Evolutionary conservation across 2,113 vertebrate genomes (phyloP).

Genomic region (Onychorhynchus coronatus): DNA sequence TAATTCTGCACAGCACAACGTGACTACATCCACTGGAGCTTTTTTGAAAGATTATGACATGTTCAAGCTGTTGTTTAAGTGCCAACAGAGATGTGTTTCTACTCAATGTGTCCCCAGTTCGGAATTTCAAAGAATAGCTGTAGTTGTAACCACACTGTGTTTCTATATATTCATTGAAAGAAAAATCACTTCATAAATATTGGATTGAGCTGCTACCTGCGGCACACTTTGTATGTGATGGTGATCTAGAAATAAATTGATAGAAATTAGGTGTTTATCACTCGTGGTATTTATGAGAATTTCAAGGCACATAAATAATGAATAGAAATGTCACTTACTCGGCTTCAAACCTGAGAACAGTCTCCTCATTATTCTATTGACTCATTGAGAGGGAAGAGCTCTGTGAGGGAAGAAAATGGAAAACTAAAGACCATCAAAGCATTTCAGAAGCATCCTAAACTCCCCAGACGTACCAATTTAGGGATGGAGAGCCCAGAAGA

Average conservation of each 20-base stretch:
- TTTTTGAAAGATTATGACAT: background rate
- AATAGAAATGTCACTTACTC: constrained; percentile 61
- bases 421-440: background rate
- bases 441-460: background rate
- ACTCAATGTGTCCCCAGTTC: background rate
- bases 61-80: background rate
- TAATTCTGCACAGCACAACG: background rate
- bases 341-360: constrained; percentile 24
- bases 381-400: background rate
- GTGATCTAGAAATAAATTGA: constrained; percentile 42
- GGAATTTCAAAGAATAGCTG: background rate
- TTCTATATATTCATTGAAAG: background rate
- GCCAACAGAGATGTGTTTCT: background rate
- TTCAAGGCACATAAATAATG: constrained; percentile 73
- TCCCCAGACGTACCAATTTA: background rate
- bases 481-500: background rate
- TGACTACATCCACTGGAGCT: background rate
- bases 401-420: background rate
- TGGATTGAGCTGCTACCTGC: constrained; percentile 6
- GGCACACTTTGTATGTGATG: background rate
- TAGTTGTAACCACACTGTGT: background rate
- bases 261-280: constrained; percentile 54
- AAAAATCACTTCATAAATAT: constrained; percentile 42
- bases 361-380: constrained; percentile 50
- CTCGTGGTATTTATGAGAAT: constrained; percentile 43